Evolutionary conservation across 2,797 vertebrate genomes (phyloP), one percentile per base, ranked within the genome.

Genomic region (Phrynocephalus vlangalii): DNA sequence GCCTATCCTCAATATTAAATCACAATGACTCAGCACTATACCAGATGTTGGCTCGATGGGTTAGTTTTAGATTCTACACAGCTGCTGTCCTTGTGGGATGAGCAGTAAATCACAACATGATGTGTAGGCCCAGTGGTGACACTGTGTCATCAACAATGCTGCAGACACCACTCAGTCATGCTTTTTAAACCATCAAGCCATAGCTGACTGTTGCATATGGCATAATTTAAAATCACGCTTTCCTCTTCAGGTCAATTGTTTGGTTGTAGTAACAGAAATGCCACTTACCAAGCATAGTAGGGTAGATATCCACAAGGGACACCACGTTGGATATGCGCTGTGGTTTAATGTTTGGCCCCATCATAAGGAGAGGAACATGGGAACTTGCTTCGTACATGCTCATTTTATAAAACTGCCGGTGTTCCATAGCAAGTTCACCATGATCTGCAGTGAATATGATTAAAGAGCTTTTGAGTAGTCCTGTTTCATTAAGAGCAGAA

Each of bases 401-500:
- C 99, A 99, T 99, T 96, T 99, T 99, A 91, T 99, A 99, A 95
- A 99, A 99, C 96, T 99, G 99, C 33, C 98, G 97, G 94, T 99
- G 99, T 72, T 99, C 99, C 98, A 99, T 99, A 70, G 99, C 98
- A 68, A 99, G 95, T 82, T 99, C 99, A 28, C 98, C 99, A 0
- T 99, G 99, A 95, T 99, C 99, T 3, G 98, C 97, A 0, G 98
- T 98, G 75, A 99, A 99, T 63, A 99, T 95, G 60, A 99, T n/a
- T 0, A 98, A 38, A 0, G 98, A 99, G 90, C 95, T 97, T 91
- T 96, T 92, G 52, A 99, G 97, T 87, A 99, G 94, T 33, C 94
- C 95, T 0, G 96, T 95, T 70, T 98, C 96, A 86, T 5, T 96
- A 78, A 99, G 96, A 88, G 97, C 96, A 91, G 96, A 96, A 94